Evolutionary conservation across 64 coral and sea anemone species (phyloP).

Genomic region (Actinia equina): DNA sequence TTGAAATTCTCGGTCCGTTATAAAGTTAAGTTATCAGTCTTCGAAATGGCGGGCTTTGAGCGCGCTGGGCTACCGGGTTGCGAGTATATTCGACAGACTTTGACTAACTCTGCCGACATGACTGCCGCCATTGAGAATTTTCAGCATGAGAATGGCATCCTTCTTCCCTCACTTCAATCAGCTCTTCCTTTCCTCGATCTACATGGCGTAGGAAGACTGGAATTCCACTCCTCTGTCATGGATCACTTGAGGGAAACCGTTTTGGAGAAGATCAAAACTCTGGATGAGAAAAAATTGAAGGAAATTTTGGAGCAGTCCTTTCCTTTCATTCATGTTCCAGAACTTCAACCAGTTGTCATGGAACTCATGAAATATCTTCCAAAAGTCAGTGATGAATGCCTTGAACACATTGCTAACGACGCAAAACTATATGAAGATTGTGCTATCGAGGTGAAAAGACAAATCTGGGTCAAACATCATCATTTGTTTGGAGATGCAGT

Average conservation of each 20-base stretch:
- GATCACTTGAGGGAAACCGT: constrained; percentile 89
- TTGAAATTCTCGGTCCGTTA: background rate
- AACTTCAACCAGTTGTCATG: constrained; percentile 89
- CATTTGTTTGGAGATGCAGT: constrained; percentile 96
- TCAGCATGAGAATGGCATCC: constrained; percentile 95
- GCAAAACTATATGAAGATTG: constrained; percentile 77
- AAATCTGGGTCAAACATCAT: constrained; percentile 98
- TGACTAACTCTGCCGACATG: constrained; percentile 59
- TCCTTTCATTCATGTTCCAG: constrained; percentile 84
- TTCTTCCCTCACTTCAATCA: constrained; percentile 90
- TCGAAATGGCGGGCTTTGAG: constrained; percentile 94
- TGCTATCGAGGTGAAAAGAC: constrained; percentile 93
- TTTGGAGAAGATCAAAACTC: constrained; percentile 67
- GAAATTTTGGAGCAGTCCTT: constrained; percentile 80
- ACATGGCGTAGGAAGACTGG: constrained; percentile 77
- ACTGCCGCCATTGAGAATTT: constrained; percentile 82
- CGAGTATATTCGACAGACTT: constrained; percentile 80
- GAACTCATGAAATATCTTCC: constrained; percentile 84
- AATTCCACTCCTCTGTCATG: constrained; percentile 93
- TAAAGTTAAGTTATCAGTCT: constrained; percentile 24
- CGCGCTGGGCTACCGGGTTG: constrained; percentile 89
- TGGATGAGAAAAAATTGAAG: constrained; percentile 67
- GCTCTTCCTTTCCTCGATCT: constrained; percentile 95
- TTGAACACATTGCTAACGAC: constrained; percentile 90
- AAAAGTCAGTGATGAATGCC: constrained; percentile 85